Percentiles rank a stretch among this genome's conserved stretches.
Conservation (phyloP, 2,113 vertebrate species). For the Labrus mixtus region DNA sequence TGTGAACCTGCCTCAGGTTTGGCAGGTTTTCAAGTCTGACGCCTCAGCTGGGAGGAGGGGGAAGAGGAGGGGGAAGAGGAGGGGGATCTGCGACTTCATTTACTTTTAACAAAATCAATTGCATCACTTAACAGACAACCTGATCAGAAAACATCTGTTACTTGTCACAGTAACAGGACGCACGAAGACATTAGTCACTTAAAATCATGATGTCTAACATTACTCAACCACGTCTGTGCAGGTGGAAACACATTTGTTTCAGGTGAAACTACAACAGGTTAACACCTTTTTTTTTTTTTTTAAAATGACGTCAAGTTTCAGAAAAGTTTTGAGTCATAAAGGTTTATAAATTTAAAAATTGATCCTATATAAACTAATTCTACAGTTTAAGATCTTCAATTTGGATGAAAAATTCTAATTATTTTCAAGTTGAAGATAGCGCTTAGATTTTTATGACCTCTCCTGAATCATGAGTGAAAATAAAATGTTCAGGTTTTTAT, state of each 20-base stretch:
- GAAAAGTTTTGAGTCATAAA: no score
- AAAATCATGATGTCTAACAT: background rate
- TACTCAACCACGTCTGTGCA: background rate
- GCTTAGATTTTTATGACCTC: no score
- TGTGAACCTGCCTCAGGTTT: slow-evolving; percentile 10
- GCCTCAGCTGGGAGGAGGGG: accelerated
- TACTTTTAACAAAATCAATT: background rate
- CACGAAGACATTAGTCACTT: slow-evolving; percentile 20
- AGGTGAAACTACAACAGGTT: background rate
- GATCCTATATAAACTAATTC: no score
- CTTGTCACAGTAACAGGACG: slow-evolving; percentile 3
- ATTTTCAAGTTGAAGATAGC: no score
- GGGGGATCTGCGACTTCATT: background rate
- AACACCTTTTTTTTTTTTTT: no score
- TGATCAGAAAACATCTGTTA: background rate
- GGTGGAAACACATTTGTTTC: background rate
- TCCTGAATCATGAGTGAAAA: no score
- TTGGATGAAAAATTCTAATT: no score
- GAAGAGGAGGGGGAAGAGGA: no score
- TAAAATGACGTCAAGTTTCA: no score
- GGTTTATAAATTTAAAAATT: no score
- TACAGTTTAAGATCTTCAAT: no score
- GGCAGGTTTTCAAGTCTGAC: slow-evolving; percentile 28
- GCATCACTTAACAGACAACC: background rate
- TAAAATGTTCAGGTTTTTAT: no score